Percentiles rank a stretch among this genome's conserved stretches.
Evolutionary conservation across 2,888 invertebrate species (phyloP).

Genomic region (Thereva nobilitata): DNA sequence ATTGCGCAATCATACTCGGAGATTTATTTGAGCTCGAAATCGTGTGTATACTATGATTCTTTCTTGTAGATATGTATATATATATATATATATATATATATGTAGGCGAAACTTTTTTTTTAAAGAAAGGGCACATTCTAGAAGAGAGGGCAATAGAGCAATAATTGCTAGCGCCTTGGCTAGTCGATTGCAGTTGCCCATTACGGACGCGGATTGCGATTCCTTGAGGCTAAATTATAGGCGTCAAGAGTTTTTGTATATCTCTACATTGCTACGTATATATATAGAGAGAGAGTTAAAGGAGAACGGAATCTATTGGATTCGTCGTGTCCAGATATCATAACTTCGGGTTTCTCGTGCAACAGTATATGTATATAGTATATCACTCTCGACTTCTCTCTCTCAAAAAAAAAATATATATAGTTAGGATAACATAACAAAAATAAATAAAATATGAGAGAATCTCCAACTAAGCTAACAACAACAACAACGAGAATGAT

Average conservation of each 20-base stretch:
- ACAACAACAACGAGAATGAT: no score
- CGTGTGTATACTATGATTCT: neutral
- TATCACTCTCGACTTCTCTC: no score
- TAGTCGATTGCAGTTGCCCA: constrained; percentile 5
- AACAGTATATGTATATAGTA: no score
- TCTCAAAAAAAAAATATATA: no score
- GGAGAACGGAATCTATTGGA: constrained; percentile 6
- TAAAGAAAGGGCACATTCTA: neutral
- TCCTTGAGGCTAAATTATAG: constrained; percentile 20
- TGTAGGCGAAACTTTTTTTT: neutral
- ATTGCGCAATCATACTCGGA: constrained; percentile 14
- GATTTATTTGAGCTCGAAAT: constrained; percentile 17
- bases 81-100: no score
- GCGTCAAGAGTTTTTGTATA: constrained; percentile 10
- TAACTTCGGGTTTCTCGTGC: no score
- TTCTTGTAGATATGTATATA: neutral
- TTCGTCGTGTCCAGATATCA: no score
- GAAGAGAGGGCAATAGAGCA: neutral
- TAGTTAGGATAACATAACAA: no score
- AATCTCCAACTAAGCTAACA: no score
- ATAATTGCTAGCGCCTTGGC: constrained; percentile 2
- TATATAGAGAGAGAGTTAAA: neutral
- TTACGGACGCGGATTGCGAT: neutral
- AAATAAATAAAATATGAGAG: no score
- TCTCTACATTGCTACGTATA: neutral